These are phyloP conservation scores for Trachops cirrhosus DNA, from an alignment of 2,797 vertebrate species.

Conservation along the genomic window DNA sequence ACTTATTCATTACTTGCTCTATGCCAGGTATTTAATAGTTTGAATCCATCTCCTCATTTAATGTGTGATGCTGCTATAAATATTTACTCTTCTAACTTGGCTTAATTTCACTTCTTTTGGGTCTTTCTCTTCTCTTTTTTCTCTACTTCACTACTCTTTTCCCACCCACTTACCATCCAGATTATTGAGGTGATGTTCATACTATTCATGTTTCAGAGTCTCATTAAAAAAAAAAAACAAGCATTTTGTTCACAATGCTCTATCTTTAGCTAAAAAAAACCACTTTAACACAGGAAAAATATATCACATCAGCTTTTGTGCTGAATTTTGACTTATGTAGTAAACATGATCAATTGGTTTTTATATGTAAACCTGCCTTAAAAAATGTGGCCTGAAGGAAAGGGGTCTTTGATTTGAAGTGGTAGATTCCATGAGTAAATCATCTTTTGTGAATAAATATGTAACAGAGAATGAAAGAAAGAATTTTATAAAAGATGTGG, in stretches of 20 bases:
- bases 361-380: not conserved
- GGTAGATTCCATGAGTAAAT: not conserved
- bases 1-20: not conserved
- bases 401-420: not conserved
- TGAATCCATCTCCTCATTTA: not conserved
- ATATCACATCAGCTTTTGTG: conserved; percentile 37
- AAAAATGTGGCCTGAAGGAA: not conserved
- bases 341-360: conserved; percentile 22
- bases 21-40: not conserved
- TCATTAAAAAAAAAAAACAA: not conserved
- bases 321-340: conserved; percentile 38
- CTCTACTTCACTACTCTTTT: not conserved
- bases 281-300: conserved; percentile 13
- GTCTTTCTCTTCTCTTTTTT: not conserved
- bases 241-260: not conserved
- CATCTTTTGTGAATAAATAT: conserved; percentile 29
- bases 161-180: not conserved
- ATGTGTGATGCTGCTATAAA: not conserved
- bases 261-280: not conserved
- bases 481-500: conserved; percentile 22
- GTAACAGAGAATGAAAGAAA: conserved; percentile 4
- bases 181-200: not conserved
- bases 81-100: not conserved
- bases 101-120: not conserved
- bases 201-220: not conserved